Evolutionary conservation across 2,888 invertebrate genomes (phyloP).

Genomic region (Lissocephala sabroskyi): DNA sequence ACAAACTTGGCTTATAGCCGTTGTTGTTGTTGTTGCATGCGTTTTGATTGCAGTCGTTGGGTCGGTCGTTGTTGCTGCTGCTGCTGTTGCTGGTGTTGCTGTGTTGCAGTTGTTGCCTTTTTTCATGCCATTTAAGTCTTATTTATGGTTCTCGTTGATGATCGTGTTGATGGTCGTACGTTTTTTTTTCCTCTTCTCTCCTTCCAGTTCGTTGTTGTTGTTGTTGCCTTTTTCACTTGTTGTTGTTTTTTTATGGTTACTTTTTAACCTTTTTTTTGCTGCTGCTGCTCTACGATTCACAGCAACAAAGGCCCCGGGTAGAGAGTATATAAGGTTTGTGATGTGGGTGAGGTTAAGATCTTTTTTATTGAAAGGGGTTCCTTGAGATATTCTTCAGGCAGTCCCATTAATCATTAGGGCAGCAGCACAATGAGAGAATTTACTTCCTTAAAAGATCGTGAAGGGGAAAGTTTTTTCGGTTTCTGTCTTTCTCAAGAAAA

Average conservation of each 20-base stretch:
- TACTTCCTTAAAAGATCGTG: no score
- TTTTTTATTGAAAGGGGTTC: no score
- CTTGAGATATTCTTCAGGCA: no score
- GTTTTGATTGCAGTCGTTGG: constrained; percentile 56
- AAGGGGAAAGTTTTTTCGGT: no score
- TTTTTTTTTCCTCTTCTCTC: constrained; percentile 30
- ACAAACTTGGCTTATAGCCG: constrained; percentile 24
- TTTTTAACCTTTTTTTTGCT: constrained; percentile 1
- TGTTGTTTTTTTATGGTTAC: constrained; percentile 11
- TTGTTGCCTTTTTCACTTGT: constrained; percentile 18
- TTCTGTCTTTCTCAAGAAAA: no score
- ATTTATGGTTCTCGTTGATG: constrained; percentile 66
- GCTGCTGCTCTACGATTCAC: no score
- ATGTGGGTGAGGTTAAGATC: no score
- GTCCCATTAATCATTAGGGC: no score
- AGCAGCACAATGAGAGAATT: no score
- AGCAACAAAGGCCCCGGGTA: no score
- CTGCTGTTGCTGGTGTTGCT: constrained; percentile 11
- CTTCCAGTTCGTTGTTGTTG: no score
- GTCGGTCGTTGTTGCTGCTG: constrained; percentile 20
- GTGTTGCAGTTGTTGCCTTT: constrained; percentile 37
- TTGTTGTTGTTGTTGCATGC: constrained; percentile 38
- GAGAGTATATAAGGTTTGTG: no score
- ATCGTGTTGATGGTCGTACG: constrained; percentile 65
- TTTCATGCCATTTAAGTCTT: constrained; percentile 66